Base-by-base conservation (phyloP, 2,888 invertebrate genomes). In the Pedicia rivosa region DNA sequence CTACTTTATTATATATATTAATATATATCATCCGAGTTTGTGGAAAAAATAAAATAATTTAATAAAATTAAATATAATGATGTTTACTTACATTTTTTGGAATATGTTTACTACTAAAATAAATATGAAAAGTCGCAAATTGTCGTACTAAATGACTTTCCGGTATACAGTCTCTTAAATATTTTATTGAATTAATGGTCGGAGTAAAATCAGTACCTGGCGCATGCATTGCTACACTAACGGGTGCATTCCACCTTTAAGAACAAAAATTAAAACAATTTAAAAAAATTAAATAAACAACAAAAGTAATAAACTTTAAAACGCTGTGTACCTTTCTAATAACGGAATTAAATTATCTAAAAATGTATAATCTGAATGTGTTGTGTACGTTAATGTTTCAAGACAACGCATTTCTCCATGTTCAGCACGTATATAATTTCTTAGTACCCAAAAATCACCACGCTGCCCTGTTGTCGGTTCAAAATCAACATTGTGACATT, bases 351-450 rank as follows among this genome's bases (percentile, higher is more conserved):
- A 67, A 62, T 92, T 91, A 61, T 90, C 84, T 53, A 91, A 70
- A 65, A 88, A 91, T 47, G 87, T 84, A 63, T 75, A 86, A 52
- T 90, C 90, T 4, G 84, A 87, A 59, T 91, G 91, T 10, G 91
- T 91, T 24, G 90, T 87, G 54, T 90, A 88, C 2, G 91, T 91
- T 45, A 91, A 72, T 46, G 77, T 77, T 60, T 87, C 84, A 61
- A 83, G 79, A 61, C 88, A 88, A 52, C 65, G 67, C 35, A 79
- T 56, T 29, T 64, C 57, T 13, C 72, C 72, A 50, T 74, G 74
- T 40, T 75, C 74, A 40, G 84, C 81, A 27, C 72, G 70, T 45
- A 87, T 72, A 55, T 80, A 88, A 64, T 90, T 88, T 62, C 84
- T 80, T 42, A 90, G 65, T 48, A 88, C 86, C 87, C 87, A 88